phyloP scores from a whole-genome alignment of 2,797 vertebrate species.

The Leptoclinus maculatus region DNA sequence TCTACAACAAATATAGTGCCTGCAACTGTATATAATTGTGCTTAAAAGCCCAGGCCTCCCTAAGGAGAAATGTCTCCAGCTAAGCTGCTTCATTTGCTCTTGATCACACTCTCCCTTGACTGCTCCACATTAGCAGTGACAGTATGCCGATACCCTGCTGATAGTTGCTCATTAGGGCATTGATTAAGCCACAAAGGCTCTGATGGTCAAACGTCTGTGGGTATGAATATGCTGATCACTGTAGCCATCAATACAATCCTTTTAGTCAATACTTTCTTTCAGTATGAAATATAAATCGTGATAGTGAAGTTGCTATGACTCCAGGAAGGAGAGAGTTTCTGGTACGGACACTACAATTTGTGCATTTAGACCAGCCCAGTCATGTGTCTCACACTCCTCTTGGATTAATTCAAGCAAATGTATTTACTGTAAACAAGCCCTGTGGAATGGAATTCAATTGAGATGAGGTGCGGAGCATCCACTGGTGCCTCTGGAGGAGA shows the following conservation, averaged over 20 bases:
- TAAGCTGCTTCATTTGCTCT: constrained; percentile 63
- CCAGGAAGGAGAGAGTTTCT: not conserved
- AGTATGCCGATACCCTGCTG: constrained; percentile 72
- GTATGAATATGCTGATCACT: constrained; percentile 44
- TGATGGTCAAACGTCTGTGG: constrained; percentile 52
- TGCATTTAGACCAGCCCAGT: constrained; percentile 37
- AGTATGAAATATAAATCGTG: not conserved
- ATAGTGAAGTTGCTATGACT: not conserved
- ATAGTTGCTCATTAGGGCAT: constrained; percentile 75
- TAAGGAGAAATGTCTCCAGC: constrained; percentile 64
- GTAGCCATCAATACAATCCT: constrained; percentile 21
- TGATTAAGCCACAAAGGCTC: constrained; percentile 69
- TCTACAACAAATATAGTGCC: constrained; percentile 29
- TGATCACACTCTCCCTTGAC: constrained; percentile 63
- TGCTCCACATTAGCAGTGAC: constrained; percentile 69
- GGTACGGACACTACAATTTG: constrained; percentile 13
- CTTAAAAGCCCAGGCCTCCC: constrained; percentile 66
- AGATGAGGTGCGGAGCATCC: constrained; percentile 79
- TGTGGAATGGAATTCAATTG: constrained; percentile 84
- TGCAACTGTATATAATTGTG: constrained; percentile 48
- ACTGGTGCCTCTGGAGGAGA: constrained; percentile 78
- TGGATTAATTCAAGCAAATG: constrained; percentile 84
- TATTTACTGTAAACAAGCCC: constrained; percentile 88
- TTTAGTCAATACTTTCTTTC: constrained; percentile 25
- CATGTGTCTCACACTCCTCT: constrained; percentile 64